Conservation (phyloP, 23 tunicate genomes). For the Styela clava region DNA sequence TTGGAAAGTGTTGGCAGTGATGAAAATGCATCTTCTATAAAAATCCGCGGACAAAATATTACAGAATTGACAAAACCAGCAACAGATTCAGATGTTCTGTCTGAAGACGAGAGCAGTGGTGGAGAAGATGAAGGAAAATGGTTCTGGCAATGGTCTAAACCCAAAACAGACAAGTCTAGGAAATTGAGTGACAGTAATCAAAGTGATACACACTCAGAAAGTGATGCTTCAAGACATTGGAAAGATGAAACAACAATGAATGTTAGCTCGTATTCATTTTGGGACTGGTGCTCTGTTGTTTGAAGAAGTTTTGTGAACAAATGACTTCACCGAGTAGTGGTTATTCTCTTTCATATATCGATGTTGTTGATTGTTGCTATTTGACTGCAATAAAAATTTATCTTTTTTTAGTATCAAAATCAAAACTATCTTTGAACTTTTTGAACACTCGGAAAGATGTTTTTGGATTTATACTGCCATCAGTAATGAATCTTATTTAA, state of each 20-base stretch:
- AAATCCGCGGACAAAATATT: conserved; percentile 34
- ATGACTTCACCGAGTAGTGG: no score
- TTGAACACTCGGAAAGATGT: no score
- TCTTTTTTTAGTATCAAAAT: no score
- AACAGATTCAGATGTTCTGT: conserved; percentile 49
- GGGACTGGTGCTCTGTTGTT: conserved; percentile 5
- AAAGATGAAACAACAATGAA: conserved; percentile 1
- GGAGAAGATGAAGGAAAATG: conserved; percentile 11
- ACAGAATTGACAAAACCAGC: conserved; percentile 26
- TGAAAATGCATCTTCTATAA: conserved; percentile 1
- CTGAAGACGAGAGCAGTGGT: conserved; percentile 26
- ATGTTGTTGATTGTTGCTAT: no score
- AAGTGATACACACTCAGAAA: not conserved
- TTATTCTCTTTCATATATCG: no score
- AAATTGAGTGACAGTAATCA: not conserved
- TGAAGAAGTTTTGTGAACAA: not conserved
- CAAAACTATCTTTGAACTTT: no score
- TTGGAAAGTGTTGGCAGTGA: not conserved
- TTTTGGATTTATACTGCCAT: no score
- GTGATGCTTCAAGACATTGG: not conserved
- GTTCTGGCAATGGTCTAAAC: conserved; percentile 12
- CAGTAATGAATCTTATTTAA: no score
- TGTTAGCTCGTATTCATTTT: not conserved
- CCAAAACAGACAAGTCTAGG: conserved; percentile 1
- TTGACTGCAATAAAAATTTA: no score